A percentile compares a stretch with the other conserved stretches of the same genome.
Evolutionary conservation across 2,113 vertebrate genomes (phyloP).

Genomic region (Labeo catla): DNA sequence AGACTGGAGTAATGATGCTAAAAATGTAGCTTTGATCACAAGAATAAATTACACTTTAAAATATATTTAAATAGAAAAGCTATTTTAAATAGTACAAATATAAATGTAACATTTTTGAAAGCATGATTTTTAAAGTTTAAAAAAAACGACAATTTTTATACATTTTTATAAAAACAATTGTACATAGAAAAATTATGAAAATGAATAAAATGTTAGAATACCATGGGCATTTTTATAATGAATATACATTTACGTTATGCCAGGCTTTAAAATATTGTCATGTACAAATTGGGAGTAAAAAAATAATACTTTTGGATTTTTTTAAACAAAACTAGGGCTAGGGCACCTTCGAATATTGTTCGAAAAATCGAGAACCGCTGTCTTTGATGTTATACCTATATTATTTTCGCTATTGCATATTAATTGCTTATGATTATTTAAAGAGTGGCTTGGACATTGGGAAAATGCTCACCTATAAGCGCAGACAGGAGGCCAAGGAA

Average conservation of each 20-base stretch:
- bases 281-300: neutral
- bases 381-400: neutral
- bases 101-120: too few species aligned
- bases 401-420: neutral
- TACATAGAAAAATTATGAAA: too few species aligned
- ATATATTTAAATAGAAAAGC: too few species aligned
- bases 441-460: conserved; percentile 88
- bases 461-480: conserved; percentile 86
- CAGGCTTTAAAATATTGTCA: neutral
- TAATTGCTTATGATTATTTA: neutral
- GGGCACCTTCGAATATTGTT: neutral
- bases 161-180: too few species aligned
- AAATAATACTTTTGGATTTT: neutral
- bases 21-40: too few species aligned
- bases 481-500: conserved; percentile 83
- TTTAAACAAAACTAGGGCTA: neutral
- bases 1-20: too few species aligned
- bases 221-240: too few species aligned
- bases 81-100: too few species aligned
- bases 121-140: too few species aligned
- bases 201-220: too few species aligned
- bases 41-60: too few species aligned
- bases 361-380: neutral
- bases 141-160: too few species aligned
- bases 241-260: neutral